Base-by-base conservation (phyloP, 2,888 invertebrate genomes). In the Eurytoma adleriae region DNA sequence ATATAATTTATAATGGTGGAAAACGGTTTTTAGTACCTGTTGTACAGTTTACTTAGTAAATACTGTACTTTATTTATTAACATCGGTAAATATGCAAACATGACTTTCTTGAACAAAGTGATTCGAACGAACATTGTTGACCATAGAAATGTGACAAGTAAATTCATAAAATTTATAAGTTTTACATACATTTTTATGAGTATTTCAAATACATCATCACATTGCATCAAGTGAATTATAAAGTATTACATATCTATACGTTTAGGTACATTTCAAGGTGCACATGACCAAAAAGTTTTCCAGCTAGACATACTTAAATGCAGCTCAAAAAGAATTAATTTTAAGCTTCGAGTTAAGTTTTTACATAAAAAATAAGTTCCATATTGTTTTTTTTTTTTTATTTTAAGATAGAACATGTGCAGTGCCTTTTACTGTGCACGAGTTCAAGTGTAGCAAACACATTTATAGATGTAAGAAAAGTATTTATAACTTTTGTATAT, bases 401-500 rank as follows among this genome's bases (percentile, higher is more conserved):
- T 78, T 74, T 77, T 67, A 30, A 40, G 20, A 67, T 7, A 40
- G 70, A 50, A 52, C 50, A 1, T 27, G 27, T 76, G 52, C 64
- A 70, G 82, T 77, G 78, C 54, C 59, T 77, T 79, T 79, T 74
- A 70, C 69, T 71, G 77, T 78, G 67, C 69, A 50, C 50, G 67
- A 59, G 75, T 70, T 70, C 14, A 61, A 40, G 10, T 40, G 0
- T 67, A 67, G 66, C 67, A 52, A 64, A 77, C 67, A 78, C 59
- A 75, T 80, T 74, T 59, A 64, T 73, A 74, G 24, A n/a, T 20
- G 56, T 75, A 66, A 80, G 80, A 72, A 79, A 70, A 73, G 73
- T 79, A 70, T 77, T 79, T 76, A 76, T 75, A 78, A 78, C 69
- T 80, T 79, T 78, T 78, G 72, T 78, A 80, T 80, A 80, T 82